Evolutionary conservation across 2,888 invertebrate species (phyloP).

Genomic region (Plebejus anna): DNA sequence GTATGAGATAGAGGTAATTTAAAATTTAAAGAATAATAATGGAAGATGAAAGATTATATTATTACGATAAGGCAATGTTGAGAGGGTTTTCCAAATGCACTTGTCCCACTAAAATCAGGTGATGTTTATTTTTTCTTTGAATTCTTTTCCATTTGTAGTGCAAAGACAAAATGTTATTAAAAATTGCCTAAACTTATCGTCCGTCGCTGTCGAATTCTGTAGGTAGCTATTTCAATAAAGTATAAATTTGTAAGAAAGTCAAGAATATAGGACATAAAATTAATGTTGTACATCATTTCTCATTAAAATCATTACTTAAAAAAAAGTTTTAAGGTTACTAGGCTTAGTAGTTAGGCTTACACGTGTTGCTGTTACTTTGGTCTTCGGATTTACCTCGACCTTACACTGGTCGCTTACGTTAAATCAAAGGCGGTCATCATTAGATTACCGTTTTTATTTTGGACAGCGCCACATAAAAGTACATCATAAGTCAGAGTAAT

Average conservation of each 20-base stretch:
- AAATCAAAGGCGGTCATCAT: not conserved
- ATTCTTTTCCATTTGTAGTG: not conserved
- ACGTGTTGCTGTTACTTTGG: not conserved
- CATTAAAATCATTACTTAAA: too few species aligned
- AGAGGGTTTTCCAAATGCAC: not conserved
- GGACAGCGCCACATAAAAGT: constrained; percentile 18
- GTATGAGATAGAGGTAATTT: not conserved
- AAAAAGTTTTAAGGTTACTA: too few species aligned
- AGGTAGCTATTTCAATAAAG: not conserved
- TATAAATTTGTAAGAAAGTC: too few species aligned
- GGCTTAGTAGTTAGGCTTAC: too few species aligned
- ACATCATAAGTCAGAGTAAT: constrained; percentile 23
- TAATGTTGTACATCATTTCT: too few species aligned
- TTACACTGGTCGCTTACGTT: not conserved
- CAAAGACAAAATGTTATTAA: not conserved
- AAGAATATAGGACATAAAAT: too few species aligned
- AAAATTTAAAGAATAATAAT: not conserved
- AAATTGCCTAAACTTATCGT: not conserved
- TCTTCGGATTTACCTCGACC: too few species aligned
- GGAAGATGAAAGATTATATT: not conserved
- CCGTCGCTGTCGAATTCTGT: not conserved
- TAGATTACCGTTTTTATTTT: not conserved
- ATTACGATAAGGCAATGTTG: not conserved
- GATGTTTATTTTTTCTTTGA: not conserved
- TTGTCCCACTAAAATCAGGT: not conserved